Conservation (phyloP, 2,113 vertebrate species). For the Urocolius indicus region DNA sequence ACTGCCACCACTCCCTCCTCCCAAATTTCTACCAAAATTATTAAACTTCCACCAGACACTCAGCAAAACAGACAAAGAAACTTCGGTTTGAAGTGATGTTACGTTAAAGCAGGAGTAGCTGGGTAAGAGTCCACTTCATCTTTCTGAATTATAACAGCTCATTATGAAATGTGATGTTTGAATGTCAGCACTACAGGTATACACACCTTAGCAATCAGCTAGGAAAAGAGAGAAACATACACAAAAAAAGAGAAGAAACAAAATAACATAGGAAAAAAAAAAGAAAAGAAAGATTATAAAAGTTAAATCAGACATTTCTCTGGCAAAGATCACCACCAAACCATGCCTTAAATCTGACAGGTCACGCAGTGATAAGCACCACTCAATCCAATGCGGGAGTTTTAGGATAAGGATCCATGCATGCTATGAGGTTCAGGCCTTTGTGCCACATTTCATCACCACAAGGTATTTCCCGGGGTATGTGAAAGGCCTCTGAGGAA, state of each 20-base stretch:
- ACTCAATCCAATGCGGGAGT: not conserved
- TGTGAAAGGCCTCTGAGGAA: not conserved
- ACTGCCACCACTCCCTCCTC: not conserved
- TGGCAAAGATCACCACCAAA: not conserved
- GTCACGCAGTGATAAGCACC: not conserved
- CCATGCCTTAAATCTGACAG: not conserved
- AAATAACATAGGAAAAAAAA: rapidly evolving
- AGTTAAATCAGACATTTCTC: not conserved
- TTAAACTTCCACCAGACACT: not conserved
- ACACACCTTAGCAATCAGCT: not conserved
- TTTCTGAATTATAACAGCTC: rapidly evolving
- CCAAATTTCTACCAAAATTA: not conserved
- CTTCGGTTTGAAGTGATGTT: not conserved
- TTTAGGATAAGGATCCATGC: not conserved
- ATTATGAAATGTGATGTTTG: not conserved
- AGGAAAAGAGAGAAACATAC: no score
- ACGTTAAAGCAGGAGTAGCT: not conserved
- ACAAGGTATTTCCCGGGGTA: not conserved
- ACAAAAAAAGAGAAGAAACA: not conserved
- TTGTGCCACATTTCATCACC: not conserved
- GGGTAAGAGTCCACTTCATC: not conserved
- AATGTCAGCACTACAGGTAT: not conserved
- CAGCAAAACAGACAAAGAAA: not conserved
- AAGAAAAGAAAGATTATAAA: not conserved
- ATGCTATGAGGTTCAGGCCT: not conserved